Conservation (phyloP, 2,888 invertebrate genomes). For the Pegoplata infirma region DNA sequence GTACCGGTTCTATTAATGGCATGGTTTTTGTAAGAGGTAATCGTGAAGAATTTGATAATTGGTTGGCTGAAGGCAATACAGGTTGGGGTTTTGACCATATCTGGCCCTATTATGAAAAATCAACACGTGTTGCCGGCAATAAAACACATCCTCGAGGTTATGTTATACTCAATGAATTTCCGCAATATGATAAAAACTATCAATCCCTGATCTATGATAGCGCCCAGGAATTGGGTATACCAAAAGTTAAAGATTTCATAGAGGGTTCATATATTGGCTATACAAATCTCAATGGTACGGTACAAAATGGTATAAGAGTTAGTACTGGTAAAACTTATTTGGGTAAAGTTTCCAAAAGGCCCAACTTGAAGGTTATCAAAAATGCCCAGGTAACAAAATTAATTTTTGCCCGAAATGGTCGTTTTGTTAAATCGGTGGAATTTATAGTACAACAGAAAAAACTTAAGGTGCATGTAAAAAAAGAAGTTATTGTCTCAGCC, state of each 20-base stretch:
- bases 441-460: constrained; percentile 78
- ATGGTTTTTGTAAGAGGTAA: constrained; percentile 84
- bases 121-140: constrained; percentile 75
- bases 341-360: constrained; percentile 78
- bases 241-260: constrained; percentile 73
- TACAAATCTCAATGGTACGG: constrained; percentile 78
- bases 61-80: constrained; percentile 81
- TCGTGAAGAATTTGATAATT: constrained; percentile 82
- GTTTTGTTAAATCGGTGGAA: constrained; percentile 78
- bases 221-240: constrained; percentile 78
- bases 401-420: constrained; percentile 77
- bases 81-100: constrained; percentile 88
- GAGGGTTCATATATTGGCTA: constrained; percentile 79
- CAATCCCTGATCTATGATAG: constrained; percentile 76
- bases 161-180: constrained; percentile 77
- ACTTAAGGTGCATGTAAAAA: constrained; percentile 65
- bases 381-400: constrained; percentile 80
- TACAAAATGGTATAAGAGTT: constrained; percentile 83
- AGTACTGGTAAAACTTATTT: constrained; percentile 87
- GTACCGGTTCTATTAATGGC: constrained; percentile 82
- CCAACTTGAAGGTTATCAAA: constrained; percentile 81
- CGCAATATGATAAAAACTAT: constrained; percentile 64
- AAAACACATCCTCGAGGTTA: constrained; percentile 71
- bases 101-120: constrained; percentile 89
- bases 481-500: constrained; percentile 73